Evolutionary conservation across 2,113 vertebrate genomes (phyloP).

Genomic region (Cepphus grylle): DNA sequence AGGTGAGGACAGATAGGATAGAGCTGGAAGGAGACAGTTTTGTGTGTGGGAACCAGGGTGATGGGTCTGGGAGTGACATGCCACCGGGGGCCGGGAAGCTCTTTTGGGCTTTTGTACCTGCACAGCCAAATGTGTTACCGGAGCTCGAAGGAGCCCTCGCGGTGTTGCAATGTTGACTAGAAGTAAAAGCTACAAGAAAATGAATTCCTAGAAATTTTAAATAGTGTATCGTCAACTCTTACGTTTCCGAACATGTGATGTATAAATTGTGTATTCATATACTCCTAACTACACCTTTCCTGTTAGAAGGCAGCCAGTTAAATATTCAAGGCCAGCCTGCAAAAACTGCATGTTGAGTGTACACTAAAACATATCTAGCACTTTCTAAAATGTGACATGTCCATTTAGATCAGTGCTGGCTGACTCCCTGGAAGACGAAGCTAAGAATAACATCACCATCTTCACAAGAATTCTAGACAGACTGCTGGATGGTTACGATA

Average conservation of each 20-base stretch:
- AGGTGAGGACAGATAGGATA: background rate
- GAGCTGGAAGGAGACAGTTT: background rate
- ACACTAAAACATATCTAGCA: conserved; percentile 1
- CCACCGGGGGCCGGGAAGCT: background rate
- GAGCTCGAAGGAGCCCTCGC: background rate
- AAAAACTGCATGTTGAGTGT: background rate
- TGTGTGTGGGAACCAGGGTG: background rate
- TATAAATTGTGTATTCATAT: background rate
- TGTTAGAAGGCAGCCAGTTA: background rate
- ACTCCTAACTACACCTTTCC: background rate
- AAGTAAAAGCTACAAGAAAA: background rate
- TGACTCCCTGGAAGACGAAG: conserved; percentile 87
- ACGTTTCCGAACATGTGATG: background rate
- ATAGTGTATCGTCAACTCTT: background rate
- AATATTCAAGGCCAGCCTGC: background rate
- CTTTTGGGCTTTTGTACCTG: background rate
- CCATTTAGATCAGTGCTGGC: conserved; percentile 86
- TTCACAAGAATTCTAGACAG: conserved; percentile 98
- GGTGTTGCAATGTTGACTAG: background rate
- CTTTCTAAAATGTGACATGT: conserved; percentile 70
- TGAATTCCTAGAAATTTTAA: background rate
- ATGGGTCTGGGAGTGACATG: background rate
- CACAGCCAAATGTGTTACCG: background rate
- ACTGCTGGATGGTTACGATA: conserved; percentile 97
- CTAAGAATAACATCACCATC: conserved; percentile 97